Conservation (phyloP, 2,113 vertebrate genomes). For the Raphicerus campestris region DNA sequence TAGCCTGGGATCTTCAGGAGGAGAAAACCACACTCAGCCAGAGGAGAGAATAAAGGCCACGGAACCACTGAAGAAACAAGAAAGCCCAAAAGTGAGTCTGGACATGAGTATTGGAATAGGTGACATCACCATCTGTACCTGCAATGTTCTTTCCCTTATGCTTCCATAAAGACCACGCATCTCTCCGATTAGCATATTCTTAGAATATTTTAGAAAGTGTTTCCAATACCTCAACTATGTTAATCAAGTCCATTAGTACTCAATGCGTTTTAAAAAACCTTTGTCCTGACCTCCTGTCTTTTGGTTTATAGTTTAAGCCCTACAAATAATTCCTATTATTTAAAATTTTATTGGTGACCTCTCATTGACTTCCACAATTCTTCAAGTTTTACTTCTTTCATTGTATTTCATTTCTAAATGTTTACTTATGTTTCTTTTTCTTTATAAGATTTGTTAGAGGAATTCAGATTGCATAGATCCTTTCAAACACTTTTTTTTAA, state of each 20-base stretch:
- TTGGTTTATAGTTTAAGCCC: background rate
- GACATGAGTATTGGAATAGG: background rate
- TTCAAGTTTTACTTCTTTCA: background rate
- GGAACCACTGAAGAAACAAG: background rate
- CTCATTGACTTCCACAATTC: background rate
- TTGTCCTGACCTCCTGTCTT: background rate
- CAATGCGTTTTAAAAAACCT: background rate
- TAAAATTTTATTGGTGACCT: background rate
- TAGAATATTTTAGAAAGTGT: background rate
- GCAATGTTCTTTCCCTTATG: background rate
- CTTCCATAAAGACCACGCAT: background rate
- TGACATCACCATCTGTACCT: background rate
- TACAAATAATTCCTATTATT: background rate
- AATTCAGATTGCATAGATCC: background rate
- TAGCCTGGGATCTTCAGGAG: background rate
- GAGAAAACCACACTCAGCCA: background rate
- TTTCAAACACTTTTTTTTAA: background rate
- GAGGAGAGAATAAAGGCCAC: background rate
- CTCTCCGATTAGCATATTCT: background rate
- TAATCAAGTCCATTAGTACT: background rate
- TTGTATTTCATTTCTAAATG: background rate
- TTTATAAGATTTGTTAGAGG: background rate
- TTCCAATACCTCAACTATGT: background rate
- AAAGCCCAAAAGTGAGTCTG: background rate
- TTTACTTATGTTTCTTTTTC: background rate